Evolutionary conservation across 2,113 vertebrate genomes (phyloP), one percentile per base, ranked within the genome.

Genomic region (Sigmodon hispidus): DNA sequence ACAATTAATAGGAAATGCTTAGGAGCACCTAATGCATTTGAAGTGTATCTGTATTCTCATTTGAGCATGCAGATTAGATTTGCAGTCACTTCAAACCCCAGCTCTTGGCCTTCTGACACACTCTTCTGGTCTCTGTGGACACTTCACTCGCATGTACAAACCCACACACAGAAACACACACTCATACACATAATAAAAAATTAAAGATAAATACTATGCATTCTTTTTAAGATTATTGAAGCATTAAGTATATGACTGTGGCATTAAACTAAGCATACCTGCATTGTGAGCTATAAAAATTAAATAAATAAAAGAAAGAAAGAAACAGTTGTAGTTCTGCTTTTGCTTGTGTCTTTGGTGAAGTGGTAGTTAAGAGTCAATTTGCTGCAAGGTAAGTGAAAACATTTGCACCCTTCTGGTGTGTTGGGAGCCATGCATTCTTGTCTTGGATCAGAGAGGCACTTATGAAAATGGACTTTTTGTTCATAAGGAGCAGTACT

Each of bases 311-410:
- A 59, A 57, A 19, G 19, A 4, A 92, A 36, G 3, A 91, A 12
- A 17, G 9, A 1, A 67, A 40, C 15, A 50, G 0, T 1, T 89
- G 7, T 10, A 50, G 77, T 0, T 50, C 0, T 63, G 22, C 40
- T n/a, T 43, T 67, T 57, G n/a, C 34, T 36, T 2, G 1, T 31
- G 61, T 65, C 5, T 52, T 85, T 65, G 40, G 12, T 81, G 65
- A 77, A 89, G 48, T 0, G 67, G 0, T 5, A 59, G 19, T 61
- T 73, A 31, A 76, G 77, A 13, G 21, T 84, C 24, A 9, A 10
- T 34, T 72, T 12, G 3, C 67, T 59, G 45, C 11, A 22, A 19
- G 4, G 29, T 26, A 22, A 8, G 0, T 31, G 55, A 93, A 34
- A 36, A 19, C 7, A 36, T 36, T 61, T 76, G 34, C 43, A 80